Percentiles rank a stretch among this genome's conserved stretches.
These are phyloP conservation scores for Puma concolor DNA, from an alignment of 2,113 vertebrate genomes.

Conservation along the genomic window DNA sequence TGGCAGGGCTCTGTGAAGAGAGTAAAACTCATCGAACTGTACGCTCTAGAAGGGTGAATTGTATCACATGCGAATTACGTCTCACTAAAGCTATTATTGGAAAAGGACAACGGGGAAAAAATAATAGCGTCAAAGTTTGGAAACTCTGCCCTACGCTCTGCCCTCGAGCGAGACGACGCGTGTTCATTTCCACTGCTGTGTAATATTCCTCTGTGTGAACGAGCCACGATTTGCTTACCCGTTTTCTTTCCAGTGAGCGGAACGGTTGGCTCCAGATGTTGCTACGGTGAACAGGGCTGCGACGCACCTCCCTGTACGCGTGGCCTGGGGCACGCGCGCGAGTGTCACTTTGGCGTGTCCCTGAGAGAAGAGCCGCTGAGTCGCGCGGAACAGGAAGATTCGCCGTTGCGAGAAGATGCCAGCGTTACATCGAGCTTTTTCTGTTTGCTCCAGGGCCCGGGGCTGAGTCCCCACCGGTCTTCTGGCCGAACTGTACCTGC, in stretches of 20 bases:
- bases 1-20: rapidly evolving
- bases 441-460: background rate
- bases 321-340: rapidly evolving
- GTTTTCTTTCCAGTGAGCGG: too few species aligned
- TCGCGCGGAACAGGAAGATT: background rate
- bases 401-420: background rate
- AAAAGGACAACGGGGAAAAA: background rate
- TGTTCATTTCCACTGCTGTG: too few species aligned
- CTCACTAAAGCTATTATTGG: background rate
- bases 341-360: rapidly evolving
- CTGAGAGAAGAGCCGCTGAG: background rate
- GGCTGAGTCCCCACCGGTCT: background rate
- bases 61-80: background rate
- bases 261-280: background rate
- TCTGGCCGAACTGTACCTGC: background rate
- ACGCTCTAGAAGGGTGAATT: background rate
- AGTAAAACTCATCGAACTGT: background rate
- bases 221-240: background rate
- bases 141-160: background rate
- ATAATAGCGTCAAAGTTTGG: background rate
- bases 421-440: rapidly evolving
- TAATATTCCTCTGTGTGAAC: too few species aligned
- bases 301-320: rapidly evolving
- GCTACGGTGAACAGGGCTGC: background rate
- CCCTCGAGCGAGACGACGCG: background rate